Base-by-base conservation (phyloP, 1,140 invertebrate species). In the Plectrocnemia conspersa region DNA sequence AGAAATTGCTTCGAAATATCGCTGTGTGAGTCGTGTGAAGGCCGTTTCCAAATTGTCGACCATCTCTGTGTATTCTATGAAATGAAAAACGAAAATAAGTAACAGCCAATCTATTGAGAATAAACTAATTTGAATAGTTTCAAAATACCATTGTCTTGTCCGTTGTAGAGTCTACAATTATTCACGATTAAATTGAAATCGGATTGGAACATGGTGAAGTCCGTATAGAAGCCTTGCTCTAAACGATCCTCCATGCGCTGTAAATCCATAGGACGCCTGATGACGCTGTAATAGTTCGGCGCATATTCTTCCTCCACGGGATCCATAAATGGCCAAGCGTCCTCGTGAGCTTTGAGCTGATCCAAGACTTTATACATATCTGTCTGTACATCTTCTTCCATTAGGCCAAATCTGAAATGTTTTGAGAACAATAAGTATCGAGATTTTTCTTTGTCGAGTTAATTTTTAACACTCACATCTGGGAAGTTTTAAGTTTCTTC, bases 251-350 rank as follows among this genome's bases (percentile, higher is more conserved):
- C 91, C 84, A 96, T 94, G 60, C 83, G 85, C 36, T 82, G 80
- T 29, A 94, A 73, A 71, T 93, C 89, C 90, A 93, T 93, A 10
- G 91, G 91, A 60, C 84, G 75, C 50, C 82, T 75, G 57, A 85
- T 84, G 3, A 85, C 81, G 1, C 81, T 79, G 65, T 89, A 87
- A 68, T 92, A 94, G 67, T 89, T 88, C 1, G 92, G 92, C 1
- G 91, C 91, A 67, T 88, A 91, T 64, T 90, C 85, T 68, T 95
- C 91, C 50, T 93, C 89, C 1, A 96, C 91, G 2, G 91, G 87
- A 68, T 92, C 88, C 62, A 87, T 76, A 69, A 95, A 95, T 1
- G 91, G 91, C 91, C 91, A 95, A 2, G 91, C 89, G 69, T 94
- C 90, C 56, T 87, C 82, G 65, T 93, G 89, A 63, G 85, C 83